Conservation (phyloP, 2,113 vertebrate genomes). For the Lates calcarifer region DNA sequence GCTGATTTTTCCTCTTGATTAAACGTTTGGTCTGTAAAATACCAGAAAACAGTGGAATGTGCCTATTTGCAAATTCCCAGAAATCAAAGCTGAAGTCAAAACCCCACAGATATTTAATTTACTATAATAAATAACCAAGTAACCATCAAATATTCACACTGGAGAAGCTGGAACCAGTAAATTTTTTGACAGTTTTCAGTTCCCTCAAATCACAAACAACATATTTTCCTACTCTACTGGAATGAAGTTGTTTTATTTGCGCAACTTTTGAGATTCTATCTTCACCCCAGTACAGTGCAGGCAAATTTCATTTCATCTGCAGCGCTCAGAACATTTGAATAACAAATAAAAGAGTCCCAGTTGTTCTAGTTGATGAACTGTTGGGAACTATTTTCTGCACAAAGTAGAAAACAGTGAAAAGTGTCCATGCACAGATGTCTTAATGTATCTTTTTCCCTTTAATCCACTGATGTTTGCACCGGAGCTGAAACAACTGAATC, state of each 20-base stretch:
- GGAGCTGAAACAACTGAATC: too few species aligned
- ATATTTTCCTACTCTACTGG: too few species aligned
- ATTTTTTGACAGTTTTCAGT: not conserved
- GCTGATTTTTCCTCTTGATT: not conserved
- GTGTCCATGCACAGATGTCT: too few species aligned
- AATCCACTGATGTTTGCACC: too few species aligned
- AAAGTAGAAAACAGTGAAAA: too few species aligned
- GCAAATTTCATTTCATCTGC: not conserved
- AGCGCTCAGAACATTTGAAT: not conserved
- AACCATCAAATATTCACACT: not conserved
- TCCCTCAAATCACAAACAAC: not conserved
- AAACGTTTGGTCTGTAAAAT: not conserved
- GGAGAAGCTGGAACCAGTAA: not conserved
- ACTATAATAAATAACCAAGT: not conserved
- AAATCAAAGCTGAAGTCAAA: not conserved
- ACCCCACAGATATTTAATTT: not conserved
- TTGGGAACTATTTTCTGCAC: too few species aligned
- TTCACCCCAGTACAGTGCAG: not conserved
- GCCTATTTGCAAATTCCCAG: not conserved
- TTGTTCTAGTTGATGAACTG: not conserved
- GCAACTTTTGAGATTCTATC: not conserved
- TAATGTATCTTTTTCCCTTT: too few species aligned
- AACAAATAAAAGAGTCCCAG: not conserved
- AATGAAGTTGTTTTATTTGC: not conserved
- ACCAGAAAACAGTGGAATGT: not conserved